A percentile compares a stretch with the other conserved stretches of the same genome.
Conservation (phyloP, 2,113 vertebrate species). For the Indicator indicator region DNA sequence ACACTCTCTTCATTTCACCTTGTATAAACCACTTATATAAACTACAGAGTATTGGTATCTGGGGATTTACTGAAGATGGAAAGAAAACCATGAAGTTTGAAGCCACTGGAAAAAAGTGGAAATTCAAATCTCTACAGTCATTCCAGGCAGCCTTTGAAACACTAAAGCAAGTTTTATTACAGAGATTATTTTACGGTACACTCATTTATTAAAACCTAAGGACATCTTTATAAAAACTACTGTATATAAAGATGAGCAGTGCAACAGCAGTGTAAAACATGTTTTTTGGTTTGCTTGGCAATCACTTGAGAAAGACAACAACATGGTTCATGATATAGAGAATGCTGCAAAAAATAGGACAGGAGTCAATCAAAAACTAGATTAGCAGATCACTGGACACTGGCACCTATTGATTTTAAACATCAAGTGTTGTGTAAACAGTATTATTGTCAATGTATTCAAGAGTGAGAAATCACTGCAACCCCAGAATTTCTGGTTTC, state of each 20-base stretch:
- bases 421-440: constrained; percentile 34
- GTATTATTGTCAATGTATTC: not conserved
- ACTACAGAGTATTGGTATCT: not conserved
- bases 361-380: constrained; percentile 40
- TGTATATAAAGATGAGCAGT: constrained; percentile 76
- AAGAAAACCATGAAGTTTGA: not conserved
- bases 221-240: constrained; percentile 79
- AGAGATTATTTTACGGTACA: constrained; percentile 47
- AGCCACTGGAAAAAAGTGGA: not conserved
- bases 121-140: not conserved
- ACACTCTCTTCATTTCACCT: not conserved
- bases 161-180: not conserved
- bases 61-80: not conserved
- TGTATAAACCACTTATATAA: not conserved
- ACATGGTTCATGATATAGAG: not conserved
- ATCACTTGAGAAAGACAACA: constrained; percentile 53
- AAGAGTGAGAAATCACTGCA: constrained; percentile 40
- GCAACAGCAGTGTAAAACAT: constrained; percentile 70
- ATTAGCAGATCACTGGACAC: constrained; percentile 55
- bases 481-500: constrained; percentile 62
- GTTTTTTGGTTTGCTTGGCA: constrained; percentile 69
- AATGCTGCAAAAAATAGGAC: constrained; percentile 36
- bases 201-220: constrained; percentile 79
- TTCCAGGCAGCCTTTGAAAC: not conserved
- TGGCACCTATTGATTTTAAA: constrained; percentile 12